Evolutionary conservation across 2,113 vertebrate species (phyloP).

Genomic region (Nycticebus coucang): DNA sequence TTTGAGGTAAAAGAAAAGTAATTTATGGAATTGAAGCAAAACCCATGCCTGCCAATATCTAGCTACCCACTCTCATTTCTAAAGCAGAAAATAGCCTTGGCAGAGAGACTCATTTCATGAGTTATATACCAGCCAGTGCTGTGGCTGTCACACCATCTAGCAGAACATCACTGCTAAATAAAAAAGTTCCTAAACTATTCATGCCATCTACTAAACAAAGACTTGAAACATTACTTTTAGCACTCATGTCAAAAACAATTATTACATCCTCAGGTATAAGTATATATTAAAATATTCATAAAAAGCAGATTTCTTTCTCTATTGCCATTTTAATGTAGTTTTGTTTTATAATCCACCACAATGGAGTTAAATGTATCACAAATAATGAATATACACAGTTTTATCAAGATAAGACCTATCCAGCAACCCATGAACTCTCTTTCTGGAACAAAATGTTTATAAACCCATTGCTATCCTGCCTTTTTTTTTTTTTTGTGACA

Average conservation of each 20-base stretch:
- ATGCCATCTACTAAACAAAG: not conserved
- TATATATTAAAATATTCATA: not conserved
- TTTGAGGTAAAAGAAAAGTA: slow-evolving; percentile 24
- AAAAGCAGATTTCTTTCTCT: not conserved
- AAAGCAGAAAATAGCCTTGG: not conserved
- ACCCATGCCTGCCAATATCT: not conserved
- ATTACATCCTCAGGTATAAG: not conserved
- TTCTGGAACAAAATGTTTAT: not conserved
- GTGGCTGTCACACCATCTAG: not conserved
- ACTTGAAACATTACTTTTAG: slow-evolving; percentile 8
- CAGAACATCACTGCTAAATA: not conserved
- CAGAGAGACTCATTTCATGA: not conserved
- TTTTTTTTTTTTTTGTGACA: too few species aligned
- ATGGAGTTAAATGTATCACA: not conserved
- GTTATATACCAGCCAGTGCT: not conserved
- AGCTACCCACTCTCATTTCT: not conserved
- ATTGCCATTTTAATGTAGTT: not conserved
- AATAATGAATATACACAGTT: not conserved
- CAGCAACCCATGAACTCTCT: not conserved
- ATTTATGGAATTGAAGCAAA: not conserved
- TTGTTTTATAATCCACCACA: not conserved
- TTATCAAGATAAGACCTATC: not conserved
- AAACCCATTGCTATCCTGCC: not conserved
- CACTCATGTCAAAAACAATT: slow-evolving; percentile 9
- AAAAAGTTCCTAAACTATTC: not conserved